phyloP scores from a whole-genome alignment of 2,888 invertebrate genomes.

The Sinelater perroti region DNA sequence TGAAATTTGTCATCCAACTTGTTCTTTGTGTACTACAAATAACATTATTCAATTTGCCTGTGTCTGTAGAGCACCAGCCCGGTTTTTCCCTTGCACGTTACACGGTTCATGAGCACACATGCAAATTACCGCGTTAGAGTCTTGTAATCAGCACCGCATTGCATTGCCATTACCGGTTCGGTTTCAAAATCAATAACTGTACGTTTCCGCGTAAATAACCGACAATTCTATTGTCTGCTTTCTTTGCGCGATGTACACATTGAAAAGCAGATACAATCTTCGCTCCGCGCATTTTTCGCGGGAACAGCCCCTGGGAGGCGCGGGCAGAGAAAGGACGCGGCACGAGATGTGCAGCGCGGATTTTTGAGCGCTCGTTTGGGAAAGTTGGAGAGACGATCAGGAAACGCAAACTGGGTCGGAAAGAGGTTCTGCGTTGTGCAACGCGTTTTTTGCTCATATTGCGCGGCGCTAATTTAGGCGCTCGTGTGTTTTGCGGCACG shows the following conservation, averaged over 20 bases:
- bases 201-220: conserved; percentile 19
- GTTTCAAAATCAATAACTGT: conserved; percentile 18
- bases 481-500: conserved; percentile 21
- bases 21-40: no score
- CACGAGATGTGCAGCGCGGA: conserved; percentile 21
- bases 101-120: no score
- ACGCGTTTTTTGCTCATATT: conserved; percentile 33
- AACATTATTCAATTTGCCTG: no score
- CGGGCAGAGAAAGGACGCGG: conserved; percentile 24
- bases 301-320: no score
- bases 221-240: conserved; percentile 23
- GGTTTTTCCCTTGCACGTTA: no score
- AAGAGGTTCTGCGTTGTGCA: conserved; percentile 35
- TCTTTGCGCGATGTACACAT: conserved; percentile 1
- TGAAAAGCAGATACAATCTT: conserved; percentile 18
- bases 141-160: neutral
- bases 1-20: no score
- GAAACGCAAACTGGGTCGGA: conserved; percentile 38
- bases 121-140: no score
- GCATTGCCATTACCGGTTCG: neutral
- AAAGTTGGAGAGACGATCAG: conserved; percentile 34
- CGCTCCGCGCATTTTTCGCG: neutral
- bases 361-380: conserved; percentile 23
- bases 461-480: conserved; percentile 34
- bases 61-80: no score